Percentiles rank a stretch among this genome's conserved stretches.
Evolutionary conservation across 2,797 vertebrate species (phyloP).

Genomic region (Rhinatrema bivittatum): DNA sequence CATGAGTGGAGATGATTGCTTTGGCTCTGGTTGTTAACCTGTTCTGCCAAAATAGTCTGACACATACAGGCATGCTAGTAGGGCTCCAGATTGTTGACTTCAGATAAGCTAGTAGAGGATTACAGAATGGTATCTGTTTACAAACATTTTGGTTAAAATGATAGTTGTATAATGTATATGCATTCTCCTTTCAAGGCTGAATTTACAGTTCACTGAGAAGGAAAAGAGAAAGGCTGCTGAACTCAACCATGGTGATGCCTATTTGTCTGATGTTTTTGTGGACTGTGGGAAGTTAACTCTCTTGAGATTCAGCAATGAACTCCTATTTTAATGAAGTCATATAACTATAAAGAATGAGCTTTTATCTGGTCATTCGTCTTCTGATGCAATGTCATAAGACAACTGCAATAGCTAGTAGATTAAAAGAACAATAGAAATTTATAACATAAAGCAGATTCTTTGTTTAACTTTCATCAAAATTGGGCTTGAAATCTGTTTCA

Average conservation of each 20-base stretch:
- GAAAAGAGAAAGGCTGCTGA: slow-evolving; percentile 23
- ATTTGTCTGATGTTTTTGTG: slow-evolving; percentile 44
- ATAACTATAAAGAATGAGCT: slow-evolving; percentile 20
- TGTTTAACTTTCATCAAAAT: no score
- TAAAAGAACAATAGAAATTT: no score
- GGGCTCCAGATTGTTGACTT: slow-evolving; percentile 28
- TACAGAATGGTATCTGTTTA: slow-evolving; percentile 44
- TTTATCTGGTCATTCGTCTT: slow-evolving; percentile 15
- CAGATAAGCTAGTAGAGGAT: slow-evolving; percentile 38
- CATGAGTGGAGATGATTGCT: background rate
- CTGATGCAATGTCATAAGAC: no score
- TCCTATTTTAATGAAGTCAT: slow-evolving; percentile 17
- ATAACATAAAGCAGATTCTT: no score
- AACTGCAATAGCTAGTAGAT: no score
- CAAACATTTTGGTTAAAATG: slow-evolving; percentile 39
- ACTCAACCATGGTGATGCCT: slow-evolving; percentile 47
- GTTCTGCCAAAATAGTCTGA: slow-evolving; percentile 11
- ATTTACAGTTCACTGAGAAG: no score
- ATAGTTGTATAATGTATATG: no score
- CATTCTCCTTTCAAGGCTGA: no score
- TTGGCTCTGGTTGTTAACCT: background rate
- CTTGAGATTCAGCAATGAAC: slow-evolving; percentile 28
- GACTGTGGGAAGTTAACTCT: slow-evolving; percentile 24
- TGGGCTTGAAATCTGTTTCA: no score
- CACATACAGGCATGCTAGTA: slow-evolving; percentile 16